Evolutionary conservation across 1,140 invertebrate species (phyloP).

Genomic region (Fopius arisanus): DNA sequence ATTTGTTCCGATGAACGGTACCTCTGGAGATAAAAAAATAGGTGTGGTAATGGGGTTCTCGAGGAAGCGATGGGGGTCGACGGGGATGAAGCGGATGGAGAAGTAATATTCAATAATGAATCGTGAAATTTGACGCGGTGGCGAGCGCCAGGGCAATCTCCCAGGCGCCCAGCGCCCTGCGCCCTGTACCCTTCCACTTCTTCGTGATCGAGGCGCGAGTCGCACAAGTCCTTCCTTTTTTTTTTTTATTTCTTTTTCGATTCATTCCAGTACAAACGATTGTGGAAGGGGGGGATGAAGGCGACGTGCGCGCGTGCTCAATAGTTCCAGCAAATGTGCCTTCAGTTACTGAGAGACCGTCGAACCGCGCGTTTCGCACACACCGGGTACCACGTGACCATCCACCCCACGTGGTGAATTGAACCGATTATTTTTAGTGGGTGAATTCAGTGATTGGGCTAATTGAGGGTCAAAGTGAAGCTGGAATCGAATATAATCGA

Average conservation of each 20-base stretch:
- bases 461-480: not conserved
- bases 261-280: not conserved
- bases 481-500: not conserved
- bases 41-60: too few species aligned
- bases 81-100: not conserved
- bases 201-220: not conserved
- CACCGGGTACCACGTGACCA: not conserved
- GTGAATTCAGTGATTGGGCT: not conserved
- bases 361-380: not conserved
- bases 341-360: constrained; percentile 7
- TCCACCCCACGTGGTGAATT: not conserved
- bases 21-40: too few species aligned
- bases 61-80: too few species aligned
- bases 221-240: not conserved
- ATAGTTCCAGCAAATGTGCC: not conserved
- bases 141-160: not conserved
- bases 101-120: not conserved
- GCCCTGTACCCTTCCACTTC: not conserved
- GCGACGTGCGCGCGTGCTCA: constrained; percentile 1
- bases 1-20: too few species aligned
- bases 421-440: not conserved
- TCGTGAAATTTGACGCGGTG: not conserved
- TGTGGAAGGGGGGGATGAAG: not conserved
- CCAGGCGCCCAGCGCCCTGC: not conserved
- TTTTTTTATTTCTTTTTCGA: too few species aligned